These are phyloP conservation scores for Cerceris ruficornis DNA, from an alignment of 2,888 invertebrate species.

Conservation along the genomic window DNA sequence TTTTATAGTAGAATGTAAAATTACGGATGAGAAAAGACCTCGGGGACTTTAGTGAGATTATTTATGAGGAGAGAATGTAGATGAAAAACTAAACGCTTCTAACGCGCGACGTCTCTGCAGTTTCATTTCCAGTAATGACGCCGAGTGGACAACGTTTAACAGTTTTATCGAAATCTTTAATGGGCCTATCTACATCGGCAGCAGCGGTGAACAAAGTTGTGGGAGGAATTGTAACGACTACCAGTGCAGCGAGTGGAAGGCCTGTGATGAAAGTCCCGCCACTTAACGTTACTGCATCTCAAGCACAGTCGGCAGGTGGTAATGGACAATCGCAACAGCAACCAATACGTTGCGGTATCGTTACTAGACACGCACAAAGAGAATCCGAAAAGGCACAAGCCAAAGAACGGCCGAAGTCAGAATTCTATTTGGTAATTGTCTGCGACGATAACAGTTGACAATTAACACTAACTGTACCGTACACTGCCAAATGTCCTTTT, in stretches of 20 bases:
- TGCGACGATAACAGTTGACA: background rate
- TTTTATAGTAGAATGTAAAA: too few species aligned
- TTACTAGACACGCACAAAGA: conserved; percentile 72
- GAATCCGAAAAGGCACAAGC: conserved; percentile 67
- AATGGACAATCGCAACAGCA: conserved; percentile 64
- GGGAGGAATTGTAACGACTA: conserved; percentile 73
- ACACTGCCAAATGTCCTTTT: too few species aligned
- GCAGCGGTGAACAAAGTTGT: conserved; percentile 75
- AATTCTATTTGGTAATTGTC: conserved; percentile 75
- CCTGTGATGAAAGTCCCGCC: conserved; percentile 81
- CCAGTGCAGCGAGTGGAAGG: conserved; percentile 71
- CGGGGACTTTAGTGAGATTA: too few species aligned
- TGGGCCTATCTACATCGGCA: conserved; percentile 79
- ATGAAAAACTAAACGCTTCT: background rate
- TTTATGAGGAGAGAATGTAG: too few species aligned
- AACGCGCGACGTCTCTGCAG: conserved; percentile 46
- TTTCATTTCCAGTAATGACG: conserved; percentile 82
- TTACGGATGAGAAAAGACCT: too few species aligned
- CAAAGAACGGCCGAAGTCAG: conserved; percentile 77
- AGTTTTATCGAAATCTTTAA: conserved; percentile 83
- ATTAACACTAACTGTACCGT: too few species aligned
- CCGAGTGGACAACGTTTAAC: conserved; percentile 85
- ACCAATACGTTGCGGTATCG: conserved; percentile 70
- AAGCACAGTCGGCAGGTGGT: conserved; percentile 63
- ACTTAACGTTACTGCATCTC: conserved; percentile 76